Conservation (phyloP, 2,888 invertebrate species). For the Drosophila meridionalis region DNA sequence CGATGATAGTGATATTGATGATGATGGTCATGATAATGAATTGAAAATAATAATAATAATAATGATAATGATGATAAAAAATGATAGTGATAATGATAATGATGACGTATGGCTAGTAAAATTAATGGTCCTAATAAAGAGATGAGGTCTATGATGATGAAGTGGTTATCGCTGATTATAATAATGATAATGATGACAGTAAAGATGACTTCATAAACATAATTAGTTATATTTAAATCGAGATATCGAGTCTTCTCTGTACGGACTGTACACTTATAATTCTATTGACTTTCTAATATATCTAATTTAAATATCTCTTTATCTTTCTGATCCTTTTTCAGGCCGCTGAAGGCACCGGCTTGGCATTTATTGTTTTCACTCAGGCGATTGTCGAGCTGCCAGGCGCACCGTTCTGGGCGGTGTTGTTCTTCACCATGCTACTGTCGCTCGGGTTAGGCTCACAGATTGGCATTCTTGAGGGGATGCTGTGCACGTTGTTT, state of each 20-base stretch:
- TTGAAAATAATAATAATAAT: too few species aligned
- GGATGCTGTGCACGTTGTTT: conserved; percentile 97
- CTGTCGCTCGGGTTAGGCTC: conserved; percentile 96
- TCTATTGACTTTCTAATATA: neutral
- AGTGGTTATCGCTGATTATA: neutral
- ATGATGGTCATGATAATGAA: neutral
- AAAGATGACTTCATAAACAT: neutral
- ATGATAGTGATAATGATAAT: neutral
- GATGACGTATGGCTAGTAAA: neutral
- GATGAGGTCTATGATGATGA: neutral
- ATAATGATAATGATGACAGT: neutral
- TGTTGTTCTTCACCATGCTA: conserved; percentile 98
- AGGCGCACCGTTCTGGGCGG: conserved; percentile 97
- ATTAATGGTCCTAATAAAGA: neutral
- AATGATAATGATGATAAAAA: neutral
- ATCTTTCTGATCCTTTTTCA: conserved; percentile 75
- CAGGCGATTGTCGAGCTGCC: conserved; percentile 97
- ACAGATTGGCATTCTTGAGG: conserved; percentile 98
- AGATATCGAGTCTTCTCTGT: neutral
- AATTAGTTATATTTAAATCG: too few species aligned
- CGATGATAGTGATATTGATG: neutral
- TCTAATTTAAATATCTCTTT: neutral
- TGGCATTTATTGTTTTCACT: conserved; percentile 98
- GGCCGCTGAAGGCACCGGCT: conserved; percentile 98
- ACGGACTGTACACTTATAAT: neutral